Base-by-base conservation (phyloP, 2,797 vertebrate species). In the Hypotaenidia philippensis region DNA sequence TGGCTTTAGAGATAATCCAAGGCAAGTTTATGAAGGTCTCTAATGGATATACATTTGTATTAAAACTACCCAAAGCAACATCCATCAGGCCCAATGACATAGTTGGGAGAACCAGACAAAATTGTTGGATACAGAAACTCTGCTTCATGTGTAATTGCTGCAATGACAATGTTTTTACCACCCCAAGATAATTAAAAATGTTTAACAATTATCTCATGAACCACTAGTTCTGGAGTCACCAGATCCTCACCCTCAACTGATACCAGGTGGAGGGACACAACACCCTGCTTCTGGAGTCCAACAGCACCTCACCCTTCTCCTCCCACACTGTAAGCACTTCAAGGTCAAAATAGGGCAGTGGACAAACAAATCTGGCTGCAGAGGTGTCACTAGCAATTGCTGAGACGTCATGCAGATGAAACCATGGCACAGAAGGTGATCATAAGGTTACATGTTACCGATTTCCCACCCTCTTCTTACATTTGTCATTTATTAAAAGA, bases 271-370 rank as follows among this genome's bases (percentile, higher is more conserved):
- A 95, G 56, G 83, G 72, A 83, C 77, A 91, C 47, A 86, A 69
- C 65, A 95, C 55, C 38, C 66, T 90, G 18, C 31, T 79, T 84
- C 50, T 76, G 69, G 34, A 82, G 94, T 49, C 74, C 87, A 69
- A 80, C n/a, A 76, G 61, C 47, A 93, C 60, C 88, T 94, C 85
- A 79, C 36, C 90, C 80, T 76, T 90, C 88, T 95, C 89, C 87
- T 94, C 94, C 91, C 85, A 90, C 93, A 36, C 59, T 40, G 6
- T 63, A 76, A 74, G 74, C 4, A 0, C 74, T 45, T 78, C 34
- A 82, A 83, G 77, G 47, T 88, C 40, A 15, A 93, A 89, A 78
- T 55, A 91, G 36, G 78, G 47, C 36, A 64, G 17, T 47, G 31
- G 40, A 82, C 81, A 49, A 63, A 75, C 56, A 60, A 65, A 83